Evolutionary conservation across 2,888 invertebrate species (phyloP).

Genomic region (Lepidochrysops patricia): DNA sequence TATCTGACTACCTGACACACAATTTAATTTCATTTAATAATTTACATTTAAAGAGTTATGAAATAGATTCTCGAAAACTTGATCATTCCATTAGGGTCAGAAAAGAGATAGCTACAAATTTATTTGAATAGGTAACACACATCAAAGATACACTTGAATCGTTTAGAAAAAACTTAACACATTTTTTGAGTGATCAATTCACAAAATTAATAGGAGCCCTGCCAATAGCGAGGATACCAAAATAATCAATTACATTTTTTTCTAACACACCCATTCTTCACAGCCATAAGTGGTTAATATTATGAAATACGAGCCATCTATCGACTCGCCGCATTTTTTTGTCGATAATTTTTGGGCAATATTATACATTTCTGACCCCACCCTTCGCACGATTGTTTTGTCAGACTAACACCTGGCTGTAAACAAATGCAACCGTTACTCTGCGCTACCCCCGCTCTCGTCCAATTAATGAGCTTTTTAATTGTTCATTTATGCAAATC

Average conservation of each 20-base stretch:
- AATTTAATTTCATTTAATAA: too few relatives aligned
- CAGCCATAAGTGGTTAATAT: constrained; percentile 63
- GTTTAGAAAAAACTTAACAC: neutral
- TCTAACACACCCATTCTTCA: constrained; percentile 61
- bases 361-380: constrained; percentile 63
- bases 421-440: constrained; percentile 51
- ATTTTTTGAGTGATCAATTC: neutral
- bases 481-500: constrained; percentile 2
- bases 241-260: constrained; percentile 53
- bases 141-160: neutral
- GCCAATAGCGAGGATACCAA: constrained; percentile 26
- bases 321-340: constrained; percentile 36
- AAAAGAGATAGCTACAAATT: neutral
- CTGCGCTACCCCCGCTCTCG: constrained; percentile 38
- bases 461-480: constrained; percentile 7
- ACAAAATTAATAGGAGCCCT: neutral
- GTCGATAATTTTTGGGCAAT: constrained; percentile 52
- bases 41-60: too few relatives aligned
- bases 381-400: constrained; percentile 70
- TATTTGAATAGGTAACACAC: neutral
- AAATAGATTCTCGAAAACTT: too few relatives aligned
- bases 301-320: constrained; percentile 63
- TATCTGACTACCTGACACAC: too few relatives aligned
- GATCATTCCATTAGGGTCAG: too few relatives aligned
- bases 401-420: constrained; percentile 69